Conservation (phyloP, 1,140 invertebrate genomes). For the Lithobius niger region DNA sequence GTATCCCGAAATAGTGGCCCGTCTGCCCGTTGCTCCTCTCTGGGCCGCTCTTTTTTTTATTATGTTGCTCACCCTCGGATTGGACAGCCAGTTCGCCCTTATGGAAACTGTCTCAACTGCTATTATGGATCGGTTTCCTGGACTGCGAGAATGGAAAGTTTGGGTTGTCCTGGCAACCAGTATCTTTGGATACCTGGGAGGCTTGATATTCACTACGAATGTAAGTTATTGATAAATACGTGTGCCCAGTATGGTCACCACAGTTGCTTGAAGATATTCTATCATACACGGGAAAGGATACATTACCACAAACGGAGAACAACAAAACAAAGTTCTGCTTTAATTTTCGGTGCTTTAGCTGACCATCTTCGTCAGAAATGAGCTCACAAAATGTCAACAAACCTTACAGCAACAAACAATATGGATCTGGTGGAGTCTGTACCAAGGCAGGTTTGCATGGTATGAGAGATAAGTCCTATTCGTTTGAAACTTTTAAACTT, state of each 20-base stretch:
- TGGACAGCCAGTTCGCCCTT: slow-evolving; percentile 65
- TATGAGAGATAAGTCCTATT: too few species aligned
- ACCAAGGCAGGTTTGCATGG: too few species aligned
- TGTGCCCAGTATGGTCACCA: not conserved
- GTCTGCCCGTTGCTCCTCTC: slow-evolving; percentile 60
- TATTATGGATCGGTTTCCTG: slow-evolving; percentile 57
- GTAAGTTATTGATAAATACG: slow-evolving; percentile 11
- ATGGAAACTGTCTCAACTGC: slow-evolving; percentile 70
- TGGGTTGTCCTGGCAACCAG: slow-evolving; percentile 52
- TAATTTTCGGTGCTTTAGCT: too few species aligned
- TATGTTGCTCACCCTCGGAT: slow-evolving; percentile 59
- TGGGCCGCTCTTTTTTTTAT: slow-evolving; percentile 79
- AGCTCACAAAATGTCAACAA: too few species aligned
- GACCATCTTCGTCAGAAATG: too few species aligned
- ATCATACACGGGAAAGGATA: too few species aligned
- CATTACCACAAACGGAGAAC: too few species aligned
- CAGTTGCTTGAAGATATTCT: not conserved
- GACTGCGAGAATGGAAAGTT: slow-evolving; percentile 52
- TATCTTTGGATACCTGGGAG: slow-evolving; percentile 55
- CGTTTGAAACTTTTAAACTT: too few species aligned
- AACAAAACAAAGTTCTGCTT: too few species aligned
- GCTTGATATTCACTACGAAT: slow-evolving; percentile 35
- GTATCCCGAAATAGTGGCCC: slow-evolving; percentile 69
- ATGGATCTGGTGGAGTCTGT: too few species aligned
- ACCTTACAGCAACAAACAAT: too few species aligned